phyloP scores from a whole-genome alignment of 1,140 invertebrate genomes.

The Armadillidium nasatum region DNA sequence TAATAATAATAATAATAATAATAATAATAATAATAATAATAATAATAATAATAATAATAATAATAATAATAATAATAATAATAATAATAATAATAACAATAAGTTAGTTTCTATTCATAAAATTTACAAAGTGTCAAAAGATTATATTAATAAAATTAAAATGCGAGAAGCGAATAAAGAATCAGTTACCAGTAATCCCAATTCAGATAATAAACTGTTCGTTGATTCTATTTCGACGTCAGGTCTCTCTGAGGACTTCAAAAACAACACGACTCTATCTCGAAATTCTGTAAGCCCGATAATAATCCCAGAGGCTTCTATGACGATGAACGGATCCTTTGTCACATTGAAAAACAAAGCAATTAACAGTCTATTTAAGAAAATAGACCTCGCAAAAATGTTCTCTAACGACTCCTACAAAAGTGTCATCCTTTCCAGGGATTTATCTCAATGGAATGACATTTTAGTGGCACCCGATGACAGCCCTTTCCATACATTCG shows the following conservation, averaged over 20 bases:
- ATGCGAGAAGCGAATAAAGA: no score
- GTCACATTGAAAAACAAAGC: not conserved
- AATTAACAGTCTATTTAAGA: not conserved
- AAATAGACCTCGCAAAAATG: not conserved
- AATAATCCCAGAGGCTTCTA: not conserved
- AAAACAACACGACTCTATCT: not conserved
- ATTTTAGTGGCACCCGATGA: not conserved
- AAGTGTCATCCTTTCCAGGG: not conserved
- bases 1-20: no score
- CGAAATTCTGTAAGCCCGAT: not conserved
- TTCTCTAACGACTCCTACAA: not conserved
- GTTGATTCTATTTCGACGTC: no score
- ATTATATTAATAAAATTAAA: no score
- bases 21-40: no score
- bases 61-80: not conserved
- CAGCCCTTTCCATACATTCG: not conserved
- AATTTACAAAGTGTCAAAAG: no score
- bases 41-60: no score
- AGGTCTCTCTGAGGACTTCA: not conserved
- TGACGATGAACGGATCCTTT: not conserved
- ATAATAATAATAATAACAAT: conserved; percentile 5
- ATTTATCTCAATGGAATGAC: not conserved
- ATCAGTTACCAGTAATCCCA: no score
- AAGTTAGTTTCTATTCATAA: not conserved
- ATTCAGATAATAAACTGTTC: no score